phyloP scores from a whole-genome alignment of 2,113 vertebrate species.

The Illadopsis cleaveri region DNA sequence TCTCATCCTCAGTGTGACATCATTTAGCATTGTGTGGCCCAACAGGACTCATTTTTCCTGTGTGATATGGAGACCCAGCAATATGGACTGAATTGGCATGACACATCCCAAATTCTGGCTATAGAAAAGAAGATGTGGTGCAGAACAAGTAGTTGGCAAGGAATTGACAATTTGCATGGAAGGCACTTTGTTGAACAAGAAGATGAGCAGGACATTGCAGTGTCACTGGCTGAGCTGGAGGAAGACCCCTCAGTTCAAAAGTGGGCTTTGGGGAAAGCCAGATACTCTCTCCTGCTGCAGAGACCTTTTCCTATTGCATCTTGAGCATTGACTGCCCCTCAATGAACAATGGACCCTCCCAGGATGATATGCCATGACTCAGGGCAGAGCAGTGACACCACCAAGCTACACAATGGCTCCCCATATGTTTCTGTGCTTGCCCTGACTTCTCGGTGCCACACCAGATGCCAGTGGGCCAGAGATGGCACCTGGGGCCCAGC shows the following conservation, averaged over 20 bases:
- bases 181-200: background rate
- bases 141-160: background rate
- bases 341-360: rapidly evolving
- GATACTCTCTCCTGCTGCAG: background rate
- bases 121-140: background rate
- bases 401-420: background rate
- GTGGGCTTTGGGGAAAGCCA: background rate
- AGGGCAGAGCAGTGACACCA: background rate
- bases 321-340: background rate
- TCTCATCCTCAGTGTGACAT: background rate
- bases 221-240: background rate
- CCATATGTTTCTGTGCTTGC: background rate
- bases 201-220: background rate
- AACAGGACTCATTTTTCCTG: background rate
- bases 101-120: background rate
- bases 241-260: background rate
- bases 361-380: rapidly evolving
- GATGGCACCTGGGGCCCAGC: background rate
- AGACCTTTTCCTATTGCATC: background rate
- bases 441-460: background rate
- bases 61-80: background rate
- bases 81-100: background rate
- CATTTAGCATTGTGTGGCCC: background rate
- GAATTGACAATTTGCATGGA: background rate
- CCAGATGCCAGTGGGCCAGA: constrained; percentile 35